phyloP scores from a whole-genome alignment of 30 jellyfish, hydroid and myxozoan genomes.

The Cassiopea andromeda region DNA sequence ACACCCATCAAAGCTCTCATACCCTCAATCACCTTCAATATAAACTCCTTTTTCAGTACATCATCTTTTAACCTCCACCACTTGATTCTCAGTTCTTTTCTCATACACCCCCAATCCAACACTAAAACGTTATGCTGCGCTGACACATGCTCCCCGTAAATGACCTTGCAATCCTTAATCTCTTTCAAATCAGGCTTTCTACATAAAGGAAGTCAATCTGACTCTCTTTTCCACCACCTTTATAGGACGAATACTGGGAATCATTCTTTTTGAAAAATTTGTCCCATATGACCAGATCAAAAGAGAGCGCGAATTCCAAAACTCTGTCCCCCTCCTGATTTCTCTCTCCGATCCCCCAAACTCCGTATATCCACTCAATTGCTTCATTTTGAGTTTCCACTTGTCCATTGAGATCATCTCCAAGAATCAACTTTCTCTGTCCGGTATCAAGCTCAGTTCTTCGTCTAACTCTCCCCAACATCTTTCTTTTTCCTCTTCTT shows the following conservation, averaged over 20 bases:
- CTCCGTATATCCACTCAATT: background rate
- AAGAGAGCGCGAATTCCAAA: background rate
- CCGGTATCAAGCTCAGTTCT: background rate
- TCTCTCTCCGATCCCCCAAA: background rate
- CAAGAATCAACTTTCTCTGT: background rate
- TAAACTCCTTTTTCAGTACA: background rate
- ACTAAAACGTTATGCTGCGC: background rate
- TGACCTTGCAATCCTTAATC: background rate
- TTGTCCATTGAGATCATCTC: background rate
- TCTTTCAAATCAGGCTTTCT: background rate
- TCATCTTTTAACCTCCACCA: background rate
- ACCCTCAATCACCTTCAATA: background rate
- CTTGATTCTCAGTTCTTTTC: background rate
- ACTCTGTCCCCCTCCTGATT: background rate
- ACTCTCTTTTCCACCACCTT: background rate
- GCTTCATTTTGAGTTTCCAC: background rate
- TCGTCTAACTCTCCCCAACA: background rate
- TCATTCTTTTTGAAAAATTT: background rate
- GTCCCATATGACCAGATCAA: background rate
- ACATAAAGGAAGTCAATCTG: background rate
- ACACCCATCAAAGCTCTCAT: background rate
- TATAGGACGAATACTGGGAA: background rate
- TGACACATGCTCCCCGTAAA: background rate
- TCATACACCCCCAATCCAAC: background rate
- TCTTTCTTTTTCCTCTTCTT: background rate